Conservation (phyloP, 92 coral and sea anemone genomes). For the Bergia sp. region DNA sequence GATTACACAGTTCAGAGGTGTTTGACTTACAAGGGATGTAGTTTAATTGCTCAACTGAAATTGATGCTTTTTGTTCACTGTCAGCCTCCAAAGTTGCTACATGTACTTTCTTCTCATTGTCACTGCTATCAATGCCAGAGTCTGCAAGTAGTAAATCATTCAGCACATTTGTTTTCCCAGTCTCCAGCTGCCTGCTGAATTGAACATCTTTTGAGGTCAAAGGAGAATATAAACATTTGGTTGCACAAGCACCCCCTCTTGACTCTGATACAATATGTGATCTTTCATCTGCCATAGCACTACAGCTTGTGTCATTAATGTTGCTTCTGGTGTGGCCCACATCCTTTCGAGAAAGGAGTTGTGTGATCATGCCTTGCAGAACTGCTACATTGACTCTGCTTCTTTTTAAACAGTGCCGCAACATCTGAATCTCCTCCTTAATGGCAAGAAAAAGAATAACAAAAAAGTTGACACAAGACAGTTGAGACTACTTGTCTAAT, state of each 20-base stretch:
- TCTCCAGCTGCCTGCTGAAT: background rate
- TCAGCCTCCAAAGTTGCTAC: too few species aligned
- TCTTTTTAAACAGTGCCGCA: slow-evolving; percentile 29
- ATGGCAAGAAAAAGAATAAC: background rate
- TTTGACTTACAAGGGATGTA: background rate
- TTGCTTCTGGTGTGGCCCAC: background rate
- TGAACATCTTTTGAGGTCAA: background rate
- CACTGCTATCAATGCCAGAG: too few species aligned
- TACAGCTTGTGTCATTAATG: background rate
- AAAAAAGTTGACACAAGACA: background rate
- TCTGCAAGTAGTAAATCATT: background rate
- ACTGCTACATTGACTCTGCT: slow-evolving; percentile 26
- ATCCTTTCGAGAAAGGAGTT: background rate
- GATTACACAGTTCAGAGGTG: background rate
- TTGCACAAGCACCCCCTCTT: background rate
- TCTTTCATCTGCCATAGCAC: background rate
- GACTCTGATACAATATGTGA: background rate
- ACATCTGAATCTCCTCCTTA: slow-evolving; percentile 6
- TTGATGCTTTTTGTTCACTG: too few species aligned
- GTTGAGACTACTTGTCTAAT: too few species aligned
- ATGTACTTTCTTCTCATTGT: too few species aligned
- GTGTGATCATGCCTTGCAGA: slow-evolving; percentile 3
- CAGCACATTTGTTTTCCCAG: background rate
- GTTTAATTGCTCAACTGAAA: background rate
- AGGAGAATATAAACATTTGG: background rate